Evolutionary conservation across 1,140 invertebrate species (phyloP), one percentile per base, ranked within the genome.

Genomic region (Drosophila sp.): DNA sequence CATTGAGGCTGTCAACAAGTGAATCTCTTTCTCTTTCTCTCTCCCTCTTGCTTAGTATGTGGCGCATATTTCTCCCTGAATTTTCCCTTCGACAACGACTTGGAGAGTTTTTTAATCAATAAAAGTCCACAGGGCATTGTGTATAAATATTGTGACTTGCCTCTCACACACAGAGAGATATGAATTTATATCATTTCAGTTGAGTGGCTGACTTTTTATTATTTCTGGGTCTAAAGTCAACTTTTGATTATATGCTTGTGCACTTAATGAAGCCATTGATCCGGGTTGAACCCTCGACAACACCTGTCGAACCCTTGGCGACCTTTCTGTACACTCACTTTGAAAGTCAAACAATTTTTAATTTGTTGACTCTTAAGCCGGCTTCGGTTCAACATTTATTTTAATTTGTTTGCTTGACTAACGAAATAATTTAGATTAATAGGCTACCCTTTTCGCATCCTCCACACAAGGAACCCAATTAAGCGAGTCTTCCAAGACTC

Each of bases 371-470:
- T 73, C 4, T 21, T 21, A 21, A 21, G 21, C 21, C 1, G 21
- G 21, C 4, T 58, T 69, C 45, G 67, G 71, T 43, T 82, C 78
- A 83, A 82, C 72, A 83, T 83, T 83, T 76, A 73, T 83, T 83
- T 76, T 84, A 84, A 77, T 83, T 83, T 83, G 73, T 80, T 84
- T 84, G 77, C 64, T 62, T 29, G 58, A 63, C 76, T 76, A 73
- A 80, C 80, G 56, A 84, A 84, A 84, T 84, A 84, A 84, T 84
- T 84, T 84, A 80, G 77, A 84, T 84, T 70, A 86, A 84, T 84
- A 61, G 41, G 27, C 45, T 63, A 57, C 40, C 56, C 64, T 65
- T 63, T 41, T 27, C n/a, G n/a, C n/a, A n/a, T n/a, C n/a, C n/a
- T n/a, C n/a, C n/a, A n/a, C n/a, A n/a, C n/a, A n/a, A n/a, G n/a